Percentiles rank a stretch among this genome's conserved stretches.
phyloP scores from a whole-genome alignment of 2,797 vertebrate genomes.

The Tragelaphus eurycerus region DNA sequence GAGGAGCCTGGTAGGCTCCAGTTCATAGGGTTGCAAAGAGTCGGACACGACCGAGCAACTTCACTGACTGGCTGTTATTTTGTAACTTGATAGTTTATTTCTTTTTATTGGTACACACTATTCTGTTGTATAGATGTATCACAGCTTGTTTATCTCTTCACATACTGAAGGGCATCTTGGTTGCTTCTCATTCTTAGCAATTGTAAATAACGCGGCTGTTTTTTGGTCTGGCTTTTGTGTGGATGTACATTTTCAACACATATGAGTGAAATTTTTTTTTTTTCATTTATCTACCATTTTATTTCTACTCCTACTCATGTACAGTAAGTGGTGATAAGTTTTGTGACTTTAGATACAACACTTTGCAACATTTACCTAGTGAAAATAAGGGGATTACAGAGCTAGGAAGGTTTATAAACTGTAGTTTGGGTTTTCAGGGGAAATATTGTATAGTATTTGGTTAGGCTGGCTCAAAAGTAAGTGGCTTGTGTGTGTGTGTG shows the following conservation, averaged over 20 bases:
- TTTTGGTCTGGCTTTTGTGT: neutral
- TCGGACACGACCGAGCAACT: fast-evolving
- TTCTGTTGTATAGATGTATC: neutral
- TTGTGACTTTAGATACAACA: neutral
- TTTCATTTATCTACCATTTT: neutral
- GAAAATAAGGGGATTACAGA: neutral
- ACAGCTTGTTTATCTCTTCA: neutral
- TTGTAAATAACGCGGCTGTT: neutral
- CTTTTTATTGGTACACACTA: neutral
- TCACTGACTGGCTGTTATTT: neutral
- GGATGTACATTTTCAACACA: neutral
- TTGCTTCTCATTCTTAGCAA: neutral
- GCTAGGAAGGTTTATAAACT: neutral
- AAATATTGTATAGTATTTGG: neutral
- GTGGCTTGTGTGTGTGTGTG: fast-evolving
- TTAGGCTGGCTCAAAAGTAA: neutral
- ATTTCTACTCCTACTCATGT: neutral
- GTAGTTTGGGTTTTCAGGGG: neutral
- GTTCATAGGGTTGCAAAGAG: too few species aligned
- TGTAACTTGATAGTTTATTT: neutral
- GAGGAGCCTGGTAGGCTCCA: too few species aligned
- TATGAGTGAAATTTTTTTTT: neutral
- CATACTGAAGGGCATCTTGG: neutral
- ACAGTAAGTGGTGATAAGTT: neutral
- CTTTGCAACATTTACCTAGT: neutral